Base-by-base conservation (phyloP, 2,113 vertebrate genomes). In the Micromys minutus region DNA sequence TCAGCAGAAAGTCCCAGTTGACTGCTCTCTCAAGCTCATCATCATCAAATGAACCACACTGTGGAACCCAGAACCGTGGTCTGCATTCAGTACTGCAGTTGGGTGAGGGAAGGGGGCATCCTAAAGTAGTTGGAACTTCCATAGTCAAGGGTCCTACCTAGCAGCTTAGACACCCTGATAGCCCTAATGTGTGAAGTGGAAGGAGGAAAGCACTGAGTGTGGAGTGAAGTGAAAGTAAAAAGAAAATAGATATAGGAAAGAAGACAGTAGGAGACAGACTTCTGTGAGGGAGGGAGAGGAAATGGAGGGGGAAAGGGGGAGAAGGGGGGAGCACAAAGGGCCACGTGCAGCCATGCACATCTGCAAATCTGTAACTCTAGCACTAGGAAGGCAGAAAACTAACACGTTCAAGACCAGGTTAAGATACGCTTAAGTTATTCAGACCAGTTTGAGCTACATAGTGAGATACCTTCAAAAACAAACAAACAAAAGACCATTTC, bases 191-290 rank as follows among this genome's bases (percentile, higher is more conserved):
- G 59, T 26, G 34, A 45, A 77, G 42, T 50, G 79, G 31, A 52
- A 45, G 21, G 92, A 91, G 89, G 52, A 86, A n/a, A 39, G 45
- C 52, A 89, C 21, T 24, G 84, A 93, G 39, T 45, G 3, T 42
- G 39, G 71, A 89, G 72, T 76, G 87, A 96, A 92, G 52, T 31
- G 67, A 92, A 92, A 96, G 47, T 21, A 90, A 89, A 52, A 50
- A 50, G 10, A 91, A 45, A 65, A 75, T 21, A 13, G n/a, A 59
- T 76, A 69, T 31, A 72, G 39, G 67, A 76, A n/a, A 26, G n/a
- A 31, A 12, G 15, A 16, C 0, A n/a, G 17, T 11, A 10, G 29
- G 29, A 36, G 15, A 85, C 26, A 85, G 59, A 67, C 5, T 4
- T 84, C 80, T 63, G 8, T 17, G 80, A 61, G 6, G 15, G 75